phyloP scores from a whole-genome alignment of 2,888 invertebrate species.

The Cordilura impudica region DNA sequence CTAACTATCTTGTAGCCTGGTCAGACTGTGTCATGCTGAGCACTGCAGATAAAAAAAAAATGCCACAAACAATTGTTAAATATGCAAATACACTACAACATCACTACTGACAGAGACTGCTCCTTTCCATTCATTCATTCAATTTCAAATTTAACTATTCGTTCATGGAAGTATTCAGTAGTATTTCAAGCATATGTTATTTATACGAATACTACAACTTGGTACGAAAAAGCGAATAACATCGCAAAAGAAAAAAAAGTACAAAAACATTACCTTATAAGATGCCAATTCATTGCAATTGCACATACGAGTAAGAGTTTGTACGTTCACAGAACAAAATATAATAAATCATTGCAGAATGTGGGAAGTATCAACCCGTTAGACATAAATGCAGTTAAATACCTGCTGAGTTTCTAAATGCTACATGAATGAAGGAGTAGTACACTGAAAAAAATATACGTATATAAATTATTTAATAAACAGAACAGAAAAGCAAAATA shows the following conservation, averaged over 20 bases:
- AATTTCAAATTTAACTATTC: too few species aligned
- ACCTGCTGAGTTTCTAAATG: slow-evolving; percentile 4
- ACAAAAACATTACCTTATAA: neutral
- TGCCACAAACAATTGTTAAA: slow-evolving; percentile 1
- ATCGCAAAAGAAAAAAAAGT: neutral
- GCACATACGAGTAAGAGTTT: too few species aligned
- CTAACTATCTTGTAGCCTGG: neutral
- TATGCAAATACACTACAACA: neutral
- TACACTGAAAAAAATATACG: neutral
- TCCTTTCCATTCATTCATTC: slow-evolving; percentile 7
- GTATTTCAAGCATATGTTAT: neutral
- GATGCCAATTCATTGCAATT: neutral
- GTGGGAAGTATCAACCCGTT: neutral
- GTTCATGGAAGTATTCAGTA: neutral
- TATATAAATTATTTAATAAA: too few species aligned
- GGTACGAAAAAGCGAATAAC: neutral
- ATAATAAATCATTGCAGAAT: slow-evolving; percentile 4
- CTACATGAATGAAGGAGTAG: neutral
- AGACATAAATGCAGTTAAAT: neutral
- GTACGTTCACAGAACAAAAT: neutral
- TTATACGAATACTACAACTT: neutral
- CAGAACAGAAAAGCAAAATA: too few species aligned
- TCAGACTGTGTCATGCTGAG: slow-evolving; percentile 44
- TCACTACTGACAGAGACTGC: neutral
- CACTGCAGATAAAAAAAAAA: slow-evolving; percentile 50